Evolutionary conservation across 2,113 vertebrate genomes (phyloP).

Genomic region (Bos javanicus): DNA sequence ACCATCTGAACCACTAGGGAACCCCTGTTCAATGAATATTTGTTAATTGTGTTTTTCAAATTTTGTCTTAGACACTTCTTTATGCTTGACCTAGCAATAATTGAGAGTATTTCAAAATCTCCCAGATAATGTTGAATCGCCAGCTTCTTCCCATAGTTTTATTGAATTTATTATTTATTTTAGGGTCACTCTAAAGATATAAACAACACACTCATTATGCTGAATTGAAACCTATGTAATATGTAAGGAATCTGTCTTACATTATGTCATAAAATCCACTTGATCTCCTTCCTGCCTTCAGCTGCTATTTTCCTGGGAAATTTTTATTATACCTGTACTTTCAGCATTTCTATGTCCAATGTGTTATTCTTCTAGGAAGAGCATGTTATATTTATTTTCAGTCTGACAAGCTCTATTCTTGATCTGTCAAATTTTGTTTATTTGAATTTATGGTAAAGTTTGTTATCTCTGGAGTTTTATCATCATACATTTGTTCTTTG

Average conservation of each 20-base stretch:
- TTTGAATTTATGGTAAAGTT: background rate
- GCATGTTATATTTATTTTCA: background rate
- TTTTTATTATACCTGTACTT: too few species aligned
- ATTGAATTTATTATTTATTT: background rate
- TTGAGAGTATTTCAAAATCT: background rate
- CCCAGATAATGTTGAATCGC: background rate
- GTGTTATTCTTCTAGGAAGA: background rate
- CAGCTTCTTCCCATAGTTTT: background rate
- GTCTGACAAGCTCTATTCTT: background rate
- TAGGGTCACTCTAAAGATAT: background rate
- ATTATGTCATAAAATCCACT: background rate
- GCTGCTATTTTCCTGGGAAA: background rate
- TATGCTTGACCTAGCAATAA: background rate
- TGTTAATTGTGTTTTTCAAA: background rate
- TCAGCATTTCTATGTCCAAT: background rate
- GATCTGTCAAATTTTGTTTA: background rate
- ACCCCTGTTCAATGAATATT: background rate
- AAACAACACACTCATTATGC: background rate
- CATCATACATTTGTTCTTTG: background rate
- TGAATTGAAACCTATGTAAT: background rate
- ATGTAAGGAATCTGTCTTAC: background rate
- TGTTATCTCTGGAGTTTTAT: background rate
- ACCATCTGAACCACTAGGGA: background rate
- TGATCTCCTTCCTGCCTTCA: background rate
- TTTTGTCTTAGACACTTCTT: background rate